Evolutionary conservation across 2,888 invertebrate species (phyloP), one percentile per base, ranked within the genome.

Genomic region (Erebia ligea): DNA sequence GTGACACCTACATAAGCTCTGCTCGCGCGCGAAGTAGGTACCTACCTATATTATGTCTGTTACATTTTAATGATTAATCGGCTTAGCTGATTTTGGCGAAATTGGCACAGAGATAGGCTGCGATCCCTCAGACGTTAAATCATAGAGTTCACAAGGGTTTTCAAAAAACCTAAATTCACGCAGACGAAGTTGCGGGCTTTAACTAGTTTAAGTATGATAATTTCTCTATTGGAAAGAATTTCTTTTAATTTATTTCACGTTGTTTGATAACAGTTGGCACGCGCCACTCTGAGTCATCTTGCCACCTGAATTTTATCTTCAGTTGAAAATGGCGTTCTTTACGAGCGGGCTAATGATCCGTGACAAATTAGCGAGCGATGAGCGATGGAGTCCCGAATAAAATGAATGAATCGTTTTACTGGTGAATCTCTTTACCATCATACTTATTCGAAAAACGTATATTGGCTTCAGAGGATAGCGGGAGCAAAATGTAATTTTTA

Each of bases 241-340:
- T 59, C n/a, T 56, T 62, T 67, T 61, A 52, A n/a, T 19, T 10
- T 69, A 67, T 84, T 81, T 84, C 84, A 79, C 74, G 48, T 56
- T 81, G 82, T 81, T 75, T 80, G 74, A 87, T 88, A 87, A 86
- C 86, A 84, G 74, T 87, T 88, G 88, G 86, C 87, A 84, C 84
- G 79, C 80, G 76, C 73, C 73, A 68, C 71, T 61, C 65, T 86
- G 86, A 88, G 67, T 89, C 87, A 89, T 79, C 79, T 78, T 75
- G 83, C 86, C 86, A 89, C 85, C 87, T 88, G 86, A 87, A 85
- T 85, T 85, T 54, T 54, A 84, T 87, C 84, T 81, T 81, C 75
- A 80, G 81, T 81, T 84, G 82, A 80, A 82, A 81, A 83, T 81
- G 80, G 81, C 77, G 75, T 75, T 80, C 81, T 83, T 82, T 81